phyloP scores from a whole-genome alignment of 1,140 invertebrate genomes.

The Neuroterus valhalla region DNA sequence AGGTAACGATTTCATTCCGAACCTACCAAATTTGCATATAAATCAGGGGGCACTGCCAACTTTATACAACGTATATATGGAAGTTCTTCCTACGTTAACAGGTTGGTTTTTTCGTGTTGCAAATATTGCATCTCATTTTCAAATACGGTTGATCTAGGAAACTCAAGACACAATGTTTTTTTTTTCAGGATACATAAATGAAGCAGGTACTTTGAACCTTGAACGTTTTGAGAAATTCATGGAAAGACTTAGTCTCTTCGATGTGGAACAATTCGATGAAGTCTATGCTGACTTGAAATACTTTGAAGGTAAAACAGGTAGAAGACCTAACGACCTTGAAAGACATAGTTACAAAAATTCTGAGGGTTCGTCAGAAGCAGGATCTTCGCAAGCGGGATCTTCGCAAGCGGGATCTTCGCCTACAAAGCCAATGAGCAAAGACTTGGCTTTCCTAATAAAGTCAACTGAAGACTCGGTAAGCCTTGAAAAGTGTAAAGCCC shows the following conservation, averaged over 20 bases:
- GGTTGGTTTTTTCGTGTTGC: slow-evolving; percentile 76
- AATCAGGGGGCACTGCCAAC: slow-evolving; percentile 89
- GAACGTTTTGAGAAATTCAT: slow-evolving; percentile 91
- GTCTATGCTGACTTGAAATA: slow-evolving; percentile 90
- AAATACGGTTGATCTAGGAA: neutral
- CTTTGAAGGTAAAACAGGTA: slow-evolving; percentile 85
- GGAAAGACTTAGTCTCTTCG: slow-evolving; percentile 84
- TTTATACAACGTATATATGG: slow-evolving; percentile 92
- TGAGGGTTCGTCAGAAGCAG: slow-evolving; percentile 45
- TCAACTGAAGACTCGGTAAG: slow-evolving; percentile 78
- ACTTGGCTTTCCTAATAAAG: slow-evolving; percentile 78
- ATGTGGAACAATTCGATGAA: slow-evolving; percentile 90
- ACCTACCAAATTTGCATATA: slow-evolving; percentile 96
- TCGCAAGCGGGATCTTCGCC: slow-evolving; percentile 41
- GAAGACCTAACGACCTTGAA: slow-evolving; percentile 66
- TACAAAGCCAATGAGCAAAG: slow-evolving; percentile 67
- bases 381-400: slow-evolving; percentile 40
- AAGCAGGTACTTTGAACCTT: slow-evolving; percentile 90
- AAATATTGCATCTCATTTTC: neutral
- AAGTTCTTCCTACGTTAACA: slow-evolving; percentile 88
- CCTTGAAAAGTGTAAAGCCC: neutral
- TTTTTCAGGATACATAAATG: slow-evolving; percentile 91
- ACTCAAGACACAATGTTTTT: neutral
- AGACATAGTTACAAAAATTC: slow-evolving; percentile 51
- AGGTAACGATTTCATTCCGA: slow-evolving; percentile 98